phyloP scores from a whole-genome alignment of 2,113 vertebrate species.

The Tapirus terrestris region DNA sequence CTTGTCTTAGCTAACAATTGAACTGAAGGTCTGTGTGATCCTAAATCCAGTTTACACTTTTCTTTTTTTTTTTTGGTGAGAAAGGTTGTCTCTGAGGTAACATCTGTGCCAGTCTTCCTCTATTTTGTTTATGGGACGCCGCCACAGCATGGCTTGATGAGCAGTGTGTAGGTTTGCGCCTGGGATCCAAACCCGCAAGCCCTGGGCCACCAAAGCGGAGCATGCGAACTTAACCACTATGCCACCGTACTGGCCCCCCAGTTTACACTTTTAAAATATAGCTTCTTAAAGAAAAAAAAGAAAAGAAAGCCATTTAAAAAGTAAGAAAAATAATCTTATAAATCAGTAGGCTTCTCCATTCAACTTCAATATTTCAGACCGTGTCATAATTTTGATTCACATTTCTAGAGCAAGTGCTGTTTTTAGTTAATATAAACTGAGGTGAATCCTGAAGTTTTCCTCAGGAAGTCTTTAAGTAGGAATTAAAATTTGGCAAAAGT shows the following conservation, averaged over 20 bases:
- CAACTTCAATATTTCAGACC: not conserved
- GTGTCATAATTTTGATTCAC: slow-evolving; percentile 10
- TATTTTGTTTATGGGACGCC: no score
- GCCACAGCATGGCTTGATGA: no score
- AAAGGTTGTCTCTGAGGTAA: no score
- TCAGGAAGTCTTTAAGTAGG: slow-evolving; percentile 34
- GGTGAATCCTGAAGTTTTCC: slow-evolving; percentile 40
- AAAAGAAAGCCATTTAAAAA: not conserved
- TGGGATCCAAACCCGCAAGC: no score
- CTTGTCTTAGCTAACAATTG: not conserved
- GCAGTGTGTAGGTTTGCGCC: no score
- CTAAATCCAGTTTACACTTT: not conserved
- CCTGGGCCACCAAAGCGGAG: no score
- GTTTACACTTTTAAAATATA: not conserved
- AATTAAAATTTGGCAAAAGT: slow-evolving; percentile 21
- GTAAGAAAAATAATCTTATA: not conserved
- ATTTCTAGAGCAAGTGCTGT: not conserved
- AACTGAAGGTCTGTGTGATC: not conserved
- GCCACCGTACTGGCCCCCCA: not conserved
- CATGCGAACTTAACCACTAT: no score
- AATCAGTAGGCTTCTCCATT: not conserved
- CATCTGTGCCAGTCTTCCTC: no score
- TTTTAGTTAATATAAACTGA: slow-evolving; percentile 42
- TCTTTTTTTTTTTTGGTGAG: no score
- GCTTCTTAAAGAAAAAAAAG: not conserved